Percentiles rank a stretch among this genome's conserved stretches.
phyloP scores from a whole-genome alignment of 2,113 vertebrate genomes.

The Peromyscus californicus region DNA sequence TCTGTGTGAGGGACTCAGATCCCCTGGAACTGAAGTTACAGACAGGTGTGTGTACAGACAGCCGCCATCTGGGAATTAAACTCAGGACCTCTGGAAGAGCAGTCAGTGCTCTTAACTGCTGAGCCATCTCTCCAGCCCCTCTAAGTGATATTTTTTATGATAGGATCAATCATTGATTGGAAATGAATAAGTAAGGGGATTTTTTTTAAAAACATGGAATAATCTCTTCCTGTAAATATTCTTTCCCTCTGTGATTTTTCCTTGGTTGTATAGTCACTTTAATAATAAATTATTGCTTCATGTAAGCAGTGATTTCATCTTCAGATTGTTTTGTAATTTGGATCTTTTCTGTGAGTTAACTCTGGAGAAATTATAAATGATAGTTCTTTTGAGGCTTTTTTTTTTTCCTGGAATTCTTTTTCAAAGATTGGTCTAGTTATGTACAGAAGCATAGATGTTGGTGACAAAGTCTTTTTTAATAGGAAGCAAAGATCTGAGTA shows the following conservation, averaged over 20 bases:
- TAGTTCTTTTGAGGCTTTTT: not conserved
- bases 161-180: constrained; percentile 35
- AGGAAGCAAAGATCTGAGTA: constrained; percentile 20
- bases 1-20: not conserved
- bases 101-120: not conserved
- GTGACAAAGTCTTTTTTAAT: not conserved
- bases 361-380: not conserved
- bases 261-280: not conserved
- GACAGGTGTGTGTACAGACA: not conserved
- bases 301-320: not conserved
- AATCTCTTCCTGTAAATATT: not conserved
- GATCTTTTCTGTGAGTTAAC: not conserved
- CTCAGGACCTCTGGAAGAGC: not conserved
- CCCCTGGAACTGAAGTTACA: not conserved
- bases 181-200: not conserved
- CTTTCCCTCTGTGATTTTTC: constrained; percentile 11
- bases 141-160: not conserved
- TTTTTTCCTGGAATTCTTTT: not conserved
- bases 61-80: not conserved
- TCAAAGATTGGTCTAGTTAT: constrained; percentile 22
- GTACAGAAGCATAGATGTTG: not conserved
- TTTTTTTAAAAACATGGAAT: not conserved
- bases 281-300: constrained; percentile 36
- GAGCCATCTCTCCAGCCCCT: not conserved
- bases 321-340: not conserved